Evolutionary conservation across 2,113 vertebrate species (phyloP).

Genomic region (Malurus elegans): DNA sequence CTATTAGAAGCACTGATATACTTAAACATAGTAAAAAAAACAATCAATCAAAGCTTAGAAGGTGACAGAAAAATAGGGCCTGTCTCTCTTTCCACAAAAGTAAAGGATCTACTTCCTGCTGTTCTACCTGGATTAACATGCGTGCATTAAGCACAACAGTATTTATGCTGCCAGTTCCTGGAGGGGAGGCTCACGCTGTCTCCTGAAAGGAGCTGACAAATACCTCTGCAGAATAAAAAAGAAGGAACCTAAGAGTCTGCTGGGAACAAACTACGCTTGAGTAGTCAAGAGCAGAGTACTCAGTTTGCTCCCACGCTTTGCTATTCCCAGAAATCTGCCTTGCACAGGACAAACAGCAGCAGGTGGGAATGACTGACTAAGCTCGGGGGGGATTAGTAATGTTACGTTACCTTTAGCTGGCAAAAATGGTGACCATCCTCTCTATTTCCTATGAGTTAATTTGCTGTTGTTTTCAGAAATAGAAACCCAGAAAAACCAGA

Average conservation of each 20-base stretch:
- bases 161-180: neutral
- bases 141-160: neutral
- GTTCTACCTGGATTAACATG: neutral
- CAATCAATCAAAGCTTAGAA: neutral
- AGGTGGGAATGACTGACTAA: neutral
- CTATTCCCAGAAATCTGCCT: neutral
- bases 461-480: neutral
- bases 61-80: neutral
- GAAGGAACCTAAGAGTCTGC: neutral
- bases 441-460: neutral
- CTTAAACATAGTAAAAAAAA: neutral
- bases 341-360: slow-evolving; percentile 14
- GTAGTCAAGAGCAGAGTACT: neutral
- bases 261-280: neutral
- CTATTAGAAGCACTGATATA: neutral
- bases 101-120: neutral
- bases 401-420: neutral
- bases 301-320: neutral
- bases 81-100: neutral
- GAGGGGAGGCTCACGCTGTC: neutral
- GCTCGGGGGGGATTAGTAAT: neutral
- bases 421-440: neutral
- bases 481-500: neutral
- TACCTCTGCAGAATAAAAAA: neutral
- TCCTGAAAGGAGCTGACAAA: neutral